These are phyloP conservation scores for Atherinomorus stipes DNA, from an alignment of 2,113 vertebrate species.

Conservation along the genomic window DNA sequence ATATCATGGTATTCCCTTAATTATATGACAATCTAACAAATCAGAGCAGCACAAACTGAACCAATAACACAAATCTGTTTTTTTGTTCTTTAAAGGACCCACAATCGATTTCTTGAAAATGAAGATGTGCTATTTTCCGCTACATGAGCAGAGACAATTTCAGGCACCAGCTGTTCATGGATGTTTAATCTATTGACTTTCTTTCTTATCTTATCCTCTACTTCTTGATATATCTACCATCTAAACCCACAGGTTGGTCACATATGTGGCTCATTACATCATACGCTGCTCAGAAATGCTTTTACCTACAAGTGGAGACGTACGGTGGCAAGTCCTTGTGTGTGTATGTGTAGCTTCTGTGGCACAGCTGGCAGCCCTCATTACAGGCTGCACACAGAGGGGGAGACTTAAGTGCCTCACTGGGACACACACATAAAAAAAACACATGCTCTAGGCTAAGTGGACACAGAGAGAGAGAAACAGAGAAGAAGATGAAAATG, in stretches of 20 bases:
- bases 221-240: too few relatives aligned
- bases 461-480: not conserved
- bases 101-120: too few relatives aligned
- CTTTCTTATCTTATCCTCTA: not conserved
- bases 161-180: too few relatives aligned
- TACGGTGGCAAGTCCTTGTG: conserved; percentile 24
- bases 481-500: conserved; percentile 14
- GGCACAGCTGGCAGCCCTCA: conserved; percentile 71
- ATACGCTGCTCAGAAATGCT: conserved; percentile 21
- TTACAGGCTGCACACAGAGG: conserved; percentile 59
- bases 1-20: too few relatives aligned
- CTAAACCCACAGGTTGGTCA: not conserved
- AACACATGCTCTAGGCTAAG: conserved; percentile 44
- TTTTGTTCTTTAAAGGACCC: not conserved
- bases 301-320: conserved; percentile 35
- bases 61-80: too few relatives aligned
- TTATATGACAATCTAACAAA: not conserved
- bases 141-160: too few relatives aligned
- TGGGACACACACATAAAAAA: conserved; percentile 44
- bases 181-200: not conserved
- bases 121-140: too few relatives aligned
- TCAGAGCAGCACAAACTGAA: too few relatives aligned
- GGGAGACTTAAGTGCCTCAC: conserved; percentile 65
- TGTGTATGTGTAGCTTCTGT: conserved; percentile 29
- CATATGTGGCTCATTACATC: conserved; percentile 20